Conservation (phyloP, 2,888 invertebrate genomes). For the Polydesmus complanatus region DNA sequence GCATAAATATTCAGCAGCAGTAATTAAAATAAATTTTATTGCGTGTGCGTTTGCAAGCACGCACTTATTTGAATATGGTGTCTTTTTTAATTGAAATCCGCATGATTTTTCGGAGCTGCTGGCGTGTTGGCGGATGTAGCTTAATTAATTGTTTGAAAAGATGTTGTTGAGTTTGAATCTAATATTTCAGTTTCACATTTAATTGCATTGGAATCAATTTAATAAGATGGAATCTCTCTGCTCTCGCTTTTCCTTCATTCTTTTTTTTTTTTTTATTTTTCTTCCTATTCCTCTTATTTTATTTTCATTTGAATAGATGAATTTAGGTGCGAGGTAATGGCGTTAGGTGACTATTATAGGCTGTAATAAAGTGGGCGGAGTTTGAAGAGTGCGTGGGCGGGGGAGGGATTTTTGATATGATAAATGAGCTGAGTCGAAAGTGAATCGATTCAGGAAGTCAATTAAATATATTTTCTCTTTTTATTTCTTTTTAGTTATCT, state of each 20-base stretch:
- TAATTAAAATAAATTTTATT: no score
- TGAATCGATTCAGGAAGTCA: neutral
- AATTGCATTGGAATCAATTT: neutral
- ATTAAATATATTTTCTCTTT: neutral
- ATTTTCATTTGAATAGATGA: no score
- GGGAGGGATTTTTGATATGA: neutral
- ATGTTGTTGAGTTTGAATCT: neutral
- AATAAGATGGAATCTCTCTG: neutral
- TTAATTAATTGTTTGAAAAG: neutral
- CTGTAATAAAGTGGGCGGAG: no score
- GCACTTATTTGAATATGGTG: no score
- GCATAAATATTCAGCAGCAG: no score
- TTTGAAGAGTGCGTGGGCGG: no score
- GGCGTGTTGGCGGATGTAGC: no score
- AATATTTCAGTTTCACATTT: neutral
- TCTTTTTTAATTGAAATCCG: no score
- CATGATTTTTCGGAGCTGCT: no score
- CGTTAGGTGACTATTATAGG: no score
- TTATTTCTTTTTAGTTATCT: neutral
- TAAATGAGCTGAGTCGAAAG: neutral
- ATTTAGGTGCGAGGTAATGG: no score
- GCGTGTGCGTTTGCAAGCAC: no score
- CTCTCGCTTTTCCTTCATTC: neutral
- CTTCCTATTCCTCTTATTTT: neutral
- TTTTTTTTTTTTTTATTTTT: neutral